A percentile compares a stretch with the other conserved stretches of the same genome.
Conservation (phyloP, 2,113 vertebrate species). For the Tachysurus vachellii region DNA sequence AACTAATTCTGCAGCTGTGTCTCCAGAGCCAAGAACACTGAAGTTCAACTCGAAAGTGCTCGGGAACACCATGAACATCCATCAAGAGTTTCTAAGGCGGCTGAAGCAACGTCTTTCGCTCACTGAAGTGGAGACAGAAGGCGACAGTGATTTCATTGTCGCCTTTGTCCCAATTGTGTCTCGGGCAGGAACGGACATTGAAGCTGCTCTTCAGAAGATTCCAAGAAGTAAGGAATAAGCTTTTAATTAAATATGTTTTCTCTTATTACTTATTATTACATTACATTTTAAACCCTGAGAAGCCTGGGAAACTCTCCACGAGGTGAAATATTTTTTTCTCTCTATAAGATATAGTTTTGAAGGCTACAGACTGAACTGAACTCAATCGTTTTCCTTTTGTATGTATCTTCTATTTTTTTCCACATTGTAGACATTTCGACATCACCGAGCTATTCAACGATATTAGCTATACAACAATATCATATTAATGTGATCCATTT, state of each 20-base stretch:
- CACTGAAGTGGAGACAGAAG: fast-evolving
- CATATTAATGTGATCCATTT: background rate
- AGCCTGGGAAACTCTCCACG: background rate
- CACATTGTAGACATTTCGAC: background rate
- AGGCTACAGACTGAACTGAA: background rate
- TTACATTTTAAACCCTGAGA: background rate
- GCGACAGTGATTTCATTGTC: background rate
- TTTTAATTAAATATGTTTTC: background rate
- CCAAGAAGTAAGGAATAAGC: slow-evolving; percentile 5
- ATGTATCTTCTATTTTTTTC: background rate
- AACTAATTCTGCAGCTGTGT: background rate
- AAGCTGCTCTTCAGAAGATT: slow-evolving; percentile 9
- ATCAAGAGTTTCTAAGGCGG: background rate
- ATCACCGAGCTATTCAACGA: background rate
- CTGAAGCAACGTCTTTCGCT: background rate
- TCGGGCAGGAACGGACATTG: slow-evolving; percentile 16
- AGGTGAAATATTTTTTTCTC: background rate
- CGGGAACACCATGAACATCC: background rate
- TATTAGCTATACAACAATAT: background rate
- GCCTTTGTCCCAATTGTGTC: slow-evolving; percentile 21
- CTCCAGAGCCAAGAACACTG: background rate
- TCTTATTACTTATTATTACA: background rate
- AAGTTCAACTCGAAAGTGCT: background rate
- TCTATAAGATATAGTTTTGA: background rate
- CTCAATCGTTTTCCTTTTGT: background rate